Evolutionary conservation across 1,140 invertebrate genomes (phyloP).

Genomic region (Dinothrombium tinctorium): DNA sequence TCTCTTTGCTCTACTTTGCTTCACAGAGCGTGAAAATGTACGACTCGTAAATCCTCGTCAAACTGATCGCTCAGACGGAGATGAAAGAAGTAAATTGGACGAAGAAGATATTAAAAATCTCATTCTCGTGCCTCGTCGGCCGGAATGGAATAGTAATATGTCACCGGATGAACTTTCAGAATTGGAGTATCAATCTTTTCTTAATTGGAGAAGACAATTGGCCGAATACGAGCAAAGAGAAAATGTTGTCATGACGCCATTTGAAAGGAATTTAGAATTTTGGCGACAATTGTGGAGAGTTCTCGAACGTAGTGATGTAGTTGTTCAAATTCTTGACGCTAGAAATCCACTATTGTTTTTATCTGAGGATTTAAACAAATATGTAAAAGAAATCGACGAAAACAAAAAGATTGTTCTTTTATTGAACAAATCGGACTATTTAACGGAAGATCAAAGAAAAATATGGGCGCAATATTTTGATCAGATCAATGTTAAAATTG

Average conservation of each 20-base stretch:
- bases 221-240: conserved; percentile 53
- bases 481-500: conserved; percentile 33
- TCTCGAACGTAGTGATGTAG: conserved; percentile 73
- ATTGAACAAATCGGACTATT: conserved; percentile 89
- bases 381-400: conserved; percentile 59
- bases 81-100: conserved; percentile 33
- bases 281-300: conserved; percentile 98
- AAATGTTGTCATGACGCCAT: conserved; percentile 67
- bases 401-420: conserved; percentile 60
- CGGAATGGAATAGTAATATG: conserved; percentile 48
- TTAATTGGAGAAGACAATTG: conserved; percentile 63
- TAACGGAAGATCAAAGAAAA: conserved; percentile 52
- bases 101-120: conserved; percentile 38
- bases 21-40: conserved; percentile 67
- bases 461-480: conserved; percentile 72
- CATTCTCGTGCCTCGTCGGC: conserved; percentile 56
- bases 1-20: conserved; percentile 16
- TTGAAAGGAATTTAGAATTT: conserved; percentile 92
- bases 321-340: conserved; percentile 89
- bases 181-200: conserved; percentile 52
- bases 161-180: conserved; percentile 47
- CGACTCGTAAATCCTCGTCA: conserved; percentile 40
- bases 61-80: conserved; percentile 33
- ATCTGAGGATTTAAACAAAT: conserved; percentile 76
- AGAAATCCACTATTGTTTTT: conserved; percentile 84